Evolutionary conservation across 2,113 vertebrate species (phyloP).

Genomic region (Phoenicopterus ruber): DNA sequence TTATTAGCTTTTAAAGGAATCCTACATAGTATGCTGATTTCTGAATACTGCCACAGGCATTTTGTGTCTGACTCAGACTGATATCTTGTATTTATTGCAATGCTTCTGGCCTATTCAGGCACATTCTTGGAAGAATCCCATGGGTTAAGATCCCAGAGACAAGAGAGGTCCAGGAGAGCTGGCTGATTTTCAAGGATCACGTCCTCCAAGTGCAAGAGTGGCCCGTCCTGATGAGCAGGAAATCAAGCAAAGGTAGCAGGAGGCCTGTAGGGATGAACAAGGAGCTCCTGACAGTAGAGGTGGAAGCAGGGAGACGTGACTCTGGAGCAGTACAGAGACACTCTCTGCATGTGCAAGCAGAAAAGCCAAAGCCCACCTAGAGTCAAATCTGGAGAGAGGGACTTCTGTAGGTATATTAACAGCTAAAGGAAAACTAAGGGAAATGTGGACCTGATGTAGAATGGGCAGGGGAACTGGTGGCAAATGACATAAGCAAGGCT

Average conservation of each 20-base stretch:
- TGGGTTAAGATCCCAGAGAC: background rate
- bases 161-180: background rate
- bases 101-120: background rate
- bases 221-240: background rate
- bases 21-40: background rate
- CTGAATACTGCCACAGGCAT: background rate
- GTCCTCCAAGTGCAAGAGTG: background rate
- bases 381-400: background rate
- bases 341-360: background rate
- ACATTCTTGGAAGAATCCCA: background rate
- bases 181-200: background rate
- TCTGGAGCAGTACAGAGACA: background rate
- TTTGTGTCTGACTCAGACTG: background rate
- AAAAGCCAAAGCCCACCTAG: background rate
- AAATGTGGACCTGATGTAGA: background rate
- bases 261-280: background rate
- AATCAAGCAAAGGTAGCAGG: background rate
- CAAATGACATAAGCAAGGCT: background rate
- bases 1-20: background rate
- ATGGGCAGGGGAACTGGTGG: background rate
- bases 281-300: background rate
- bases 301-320: background rate
- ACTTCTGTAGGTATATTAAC: background rate
- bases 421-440: background rate
- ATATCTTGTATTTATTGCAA: background rate